Conservation (phyloP, 2,797 vertebrate genomes). For the Discoglossus pictus region DNA sequence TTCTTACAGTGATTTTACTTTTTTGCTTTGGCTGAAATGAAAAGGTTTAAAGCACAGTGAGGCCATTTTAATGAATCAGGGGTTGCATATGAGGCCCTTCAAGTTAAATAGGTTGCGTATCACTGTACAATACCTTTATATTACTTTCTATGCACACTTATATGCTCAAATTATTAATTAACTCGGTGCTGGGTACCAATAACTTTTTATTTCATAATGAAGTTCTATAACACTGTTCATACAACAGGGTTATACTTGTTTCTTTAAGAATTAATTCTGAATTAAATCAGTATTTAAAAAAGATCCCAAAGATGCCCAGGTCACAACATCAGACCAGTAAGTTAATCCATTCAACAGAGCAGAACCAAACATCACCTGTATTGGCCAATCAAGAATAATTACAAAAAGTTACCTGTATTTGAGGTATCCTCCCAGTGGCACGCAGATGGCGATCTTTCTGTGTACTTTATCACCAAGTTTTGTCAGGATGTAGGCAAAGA, state of each 20-base stretch:
- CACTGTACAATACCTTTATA: slow-evolving; percentile 82
- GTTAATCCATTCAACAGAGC: slow-evolving; percentile 78
- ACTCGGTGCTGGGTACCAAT: slow-evolving; percentile 73
- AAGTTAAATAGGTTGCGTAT: too few species aligned
- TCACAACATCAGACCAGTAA: slow-evolving; percentile 83
- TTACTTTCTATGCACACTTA: slow-evolving; percentile 73
- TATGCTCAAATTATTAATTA: too few species aligned
- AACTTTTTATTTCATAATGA: slow-evolving; percentile 67
- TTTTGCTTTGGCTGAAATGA: too few species aligned
- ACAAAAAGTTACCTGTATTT: slow-evolving; percentile 73
- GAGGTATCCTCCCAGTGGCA: slow-evolving; percentile 83
- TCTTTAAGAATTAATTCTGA: too few species aligned
- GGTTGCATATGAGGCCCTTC: too few species aligned
- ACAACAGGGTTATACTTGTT: slow-evolving; percentile 75
- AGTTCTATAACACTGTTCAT: slow-evolving; percentile 76
- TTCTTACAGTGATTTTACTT: too few species aligned
- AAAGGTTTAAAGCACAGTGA: too few species aligned
- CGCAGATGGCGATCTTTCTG: slow-evolving; percentile 77
- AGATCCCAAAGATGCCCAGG: slow-evolving; percentile 80
- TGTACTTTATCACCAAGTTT: slow-evolving; percentile 78
- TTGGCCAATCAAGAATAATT: slow-evolving; percentile 72
- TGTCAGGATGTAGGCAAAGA: slow-evolving; percentile 81
- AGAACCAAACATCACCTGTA: slow-evolving; percentile 80
- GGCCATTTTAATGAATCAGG: too few species aligned
- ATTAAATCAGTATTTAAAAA: too few species aligned